Percentiles rank a stretch among this genome's conserved stretches.
These are phyloP conservation scores for Teleogryllus occipitalis DNA, from an alignment of 1,140 invertebrate genomes.

Conservation along the genomic window DNA sequence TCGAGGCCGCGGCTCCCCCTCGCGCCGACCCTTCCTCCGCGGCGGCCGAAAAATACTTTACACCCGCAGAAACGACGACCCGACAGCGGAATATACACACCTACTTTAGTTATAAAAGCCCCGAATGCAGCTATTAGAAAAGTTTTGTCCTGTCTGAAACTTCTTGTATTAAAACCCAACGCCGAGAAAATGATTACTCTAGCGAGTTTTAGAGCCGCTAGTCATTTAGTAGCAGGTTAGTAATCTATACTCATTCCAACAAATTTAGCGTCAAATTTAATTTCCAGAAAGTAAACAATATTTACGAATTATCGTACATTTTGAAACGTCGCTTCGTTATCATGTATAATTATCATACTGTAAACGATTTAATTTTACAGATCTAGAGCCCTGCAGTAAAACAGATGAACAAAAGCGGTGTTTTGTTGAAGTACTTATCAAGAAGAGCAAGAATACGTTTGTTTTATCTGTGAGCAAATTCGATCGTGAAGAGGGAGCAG, in stretches of 20 bases:
- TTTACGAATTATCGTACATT: too few species aligned
- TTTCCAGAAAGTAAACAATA: neutral
- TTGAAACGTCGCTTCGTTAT: too few species aligned
- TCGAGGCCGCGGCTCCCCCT: neutral
- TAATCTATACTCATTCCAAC: neutral
- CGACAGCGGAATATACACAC: neutral
- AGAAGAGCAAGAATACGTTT: too few species aligned
- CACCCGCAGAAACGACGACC: neutral
- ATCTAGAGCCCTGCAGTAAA: too few species aligned
- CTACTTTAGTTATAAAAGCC: neutral
- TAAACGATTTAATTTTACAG: too few species aligned
- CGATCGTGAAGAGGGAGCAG: too few species aligned
- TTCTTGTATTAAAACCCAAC: neutral
- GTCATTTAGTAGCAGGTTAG: neutral
- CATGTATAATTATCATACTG: too few species aligned
- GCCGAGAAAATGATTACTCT: neutral
- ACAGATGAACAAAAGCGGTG: too few species aligned
- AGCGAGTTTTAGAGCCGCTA: neutral
- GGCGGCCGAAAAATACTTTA: neutral
- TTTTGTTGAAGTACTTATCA: too few species aligned
- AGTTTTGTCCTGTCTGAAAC: neutral
- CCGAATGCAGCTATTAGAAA: neutral
- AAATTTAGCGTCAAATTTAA: neutral
- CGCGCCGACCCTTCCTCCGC: too few species aligned
- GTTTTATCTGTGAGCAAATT: too few species aligned